These are phyloP conservation scores for Rhaphigaster nebulosa DNA, from an alignment of 2,888 invertebrate genomes.

Conservation along the genomic window DNA sequence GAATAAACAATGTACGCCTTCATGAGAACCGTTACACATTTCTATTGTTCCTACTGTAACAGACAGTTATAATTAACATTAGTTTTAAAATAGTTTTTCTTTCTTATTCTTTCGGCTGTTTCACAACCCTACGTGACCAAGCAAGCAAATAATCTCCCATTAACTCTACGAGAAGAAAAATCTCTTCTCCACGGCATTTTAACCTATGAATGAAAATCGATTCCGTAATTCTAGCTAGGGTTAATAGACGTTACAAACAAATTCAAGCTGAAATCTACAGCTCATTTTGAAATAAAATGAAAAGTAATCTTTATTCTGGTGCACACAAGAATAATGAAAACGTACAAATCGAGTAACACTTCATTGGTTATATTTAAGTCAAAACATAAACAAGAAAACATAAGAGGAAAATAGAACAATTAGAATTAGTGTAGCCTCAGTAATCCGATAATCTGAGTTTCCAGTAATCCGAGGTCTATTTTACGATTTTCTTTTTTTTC, in stretches of 20 bases:
- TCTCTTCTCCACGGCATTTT: neutral
- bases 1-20: neutral
- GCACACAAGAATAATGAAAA: neutral
- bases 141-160: neutral
- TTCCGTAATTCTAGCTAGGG: neutral
- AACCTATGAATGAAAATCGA: too few species aligned
- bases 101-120: neutral
- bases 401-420: too few species aligned
- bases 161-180: neutral
- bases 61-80: constrained; percentile 26
- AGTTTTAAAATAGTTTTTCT: constrained; percentile 16
- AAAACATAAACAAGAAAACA: too few species aligned
- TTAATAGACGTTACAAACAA: neutral
- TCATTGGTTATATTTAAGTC: too few species aligned
- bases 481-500: too few species aligned
- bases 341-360: neutral
- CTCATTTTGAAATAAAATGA: neutral
- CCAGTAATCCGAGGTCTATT: too few species aligned
- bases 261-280: neutral
- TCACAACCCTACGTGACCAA: constrained; percentile 32
- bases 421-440: too few species aligned
- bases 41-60: neutral
- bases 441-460: too few species aligned
- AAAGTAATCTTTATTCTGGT: neutral
- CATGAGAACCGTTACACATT: constrained; percentile 32